Evolutionary conservation across 92 coral and sea anemone species (phyloP), one percentile per base, ranked within the genome.

Genomic region (Porites divaricata): DNA sequence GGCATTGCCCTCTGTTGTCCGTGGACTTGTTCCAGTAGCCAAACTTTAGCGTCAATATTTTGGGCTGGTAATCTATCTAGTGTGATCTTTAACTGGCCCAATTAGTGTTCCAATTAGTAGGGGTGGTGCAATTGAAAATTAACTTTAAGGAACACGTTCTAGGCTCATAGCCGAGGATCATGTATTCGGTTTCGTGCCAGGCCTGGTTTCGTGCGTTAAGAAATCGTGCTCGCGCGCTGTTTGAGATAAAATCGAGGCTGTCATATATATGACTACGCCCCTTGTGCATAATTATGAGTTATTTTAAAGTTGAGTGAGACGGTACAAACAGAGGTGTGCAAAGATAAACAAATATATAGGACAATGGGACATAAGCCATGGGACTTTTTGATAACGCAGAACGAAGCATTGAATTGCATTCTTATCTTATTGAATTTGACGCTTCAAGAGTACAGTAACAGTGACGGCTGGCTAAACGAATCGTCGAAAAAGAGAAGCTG

Each of bases 321-420:
- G 51, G 63, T 20, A 61, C 49, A 67, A 72, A 82, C 79, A 62
- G 21, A 48, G 79, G 59, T 49, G 78, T 41, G 79, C 58, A 82
- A 82, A 82, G 79, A 72, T 62, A 82, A 82, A 72, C 86, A 82
- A 82, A 62, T 16, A 23, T 82, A 82, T 72, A 23, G 79, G 86
- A 72, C 86, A 59, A 71, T 72, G 24, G 79, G 86, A 72, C 86
- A 59, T 72, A 41, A 61, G 53, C 35, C 71, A 23, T 49, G 4
- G 66, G 21, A 6, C 49, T 8, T 53, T 16, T 53, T 16, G 80
- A 59, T 75, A 54, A 75, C 6, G 67, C 6, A 10, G 67, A 15
- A 8, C 76, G 22, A 5, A 10, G 50, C 16, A 2, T 9, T 11
- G 41, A 52, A 19, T 50, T 51, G 62, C 63, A 73, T 54, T 76